These are phyloP conservation scores for Ranitomeya imitator DNA, from an alignment of 2,113 vertebrate genomes.

Conservation along the genomic window DNA sequence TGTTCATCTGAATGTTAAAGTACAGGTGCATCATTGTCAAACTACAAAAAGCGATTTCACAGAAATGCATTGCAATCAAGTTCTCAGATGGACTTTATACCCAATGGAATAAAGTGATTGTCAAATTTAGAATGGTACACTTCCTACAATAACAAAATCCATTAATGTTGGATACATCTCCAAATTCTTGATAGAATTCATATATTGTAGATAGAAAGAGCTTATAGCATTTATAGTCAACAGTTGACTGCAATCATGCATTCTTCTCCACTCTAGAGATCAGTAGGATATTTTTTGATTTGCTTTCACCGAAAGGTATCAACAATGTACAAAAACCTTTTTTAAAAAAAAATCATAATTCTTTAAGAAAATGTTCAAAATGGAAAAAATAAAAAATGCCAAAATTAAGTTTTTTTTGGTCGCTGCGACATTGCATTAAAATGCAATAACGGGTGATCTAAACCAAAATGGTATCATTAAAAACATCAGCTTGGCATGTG, in stretches of 20 bases:
- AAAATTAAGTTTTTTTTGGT: no score
- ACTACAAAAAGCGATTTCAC: slow-evolving; percentile 2
- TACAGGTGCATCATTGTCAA: background rate
- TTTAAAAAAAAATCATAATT: background rate
- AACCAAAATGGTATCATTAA: no score
- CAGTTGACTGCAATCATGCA: background rate
- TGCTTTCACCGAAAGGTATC: background rate
- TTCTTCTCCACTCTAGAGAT: background rate
- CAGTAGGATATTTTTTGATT: background rate
- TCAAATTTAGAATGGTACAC: background rate
- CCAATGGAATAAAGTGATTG: slow-evolving; percentile 13
- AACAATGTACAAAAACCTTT: background rate
- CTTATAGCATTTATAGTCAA: background rate
- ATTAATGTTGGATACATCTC: slow-evolving; percentile 21
- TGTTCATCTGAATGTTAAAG: background rate
- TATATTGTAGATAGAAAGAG: background rate
- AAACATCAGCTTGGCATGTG: no score
- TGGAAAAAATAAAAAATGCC: no score
- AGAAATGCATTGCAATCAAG: background rate
- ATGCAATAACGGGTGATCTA: no score
- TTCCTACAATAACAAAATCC: slow-evolving; percentile 25
- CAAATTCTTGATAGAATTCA: background rate
- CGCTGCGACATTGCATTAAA: no score
- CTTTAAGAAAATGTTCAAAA: background rate
- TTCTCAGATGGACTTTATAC: slow-evolving; percentile 9